phyloP scores from a whole-genome alignment of 2,113 vertebrate genomes.

The Ranitomeya variabilis region DNA sequence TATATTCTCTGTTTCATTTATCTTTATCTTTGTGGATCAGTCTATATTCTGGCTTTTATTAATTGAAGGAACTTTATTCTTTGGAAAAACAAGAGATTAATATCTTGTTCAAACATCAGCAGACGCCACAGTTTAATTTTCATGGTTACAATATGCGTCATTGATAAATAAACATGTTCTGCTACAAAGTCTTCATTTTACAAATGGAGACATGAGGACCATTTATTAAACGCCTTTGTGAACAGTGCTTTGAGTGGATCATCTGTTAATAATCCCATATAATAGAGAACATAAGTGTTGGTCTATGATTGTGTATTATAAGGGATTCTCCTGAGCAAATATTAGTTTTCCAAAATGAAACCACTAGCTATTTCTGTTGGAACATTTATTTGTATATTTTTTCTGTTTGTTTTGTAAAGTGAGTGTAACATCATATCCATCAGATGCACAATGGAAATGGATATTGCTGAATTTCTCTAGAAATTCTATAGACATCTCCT shows the following conservation, averaged over 20 bases:
- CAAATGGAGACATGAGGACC: background rate
- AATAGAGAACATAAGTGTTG: background rate
- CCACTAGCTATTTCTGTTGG: background rate
- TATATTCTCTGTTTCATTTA: background rate
- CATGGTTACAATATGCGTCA: background rate
- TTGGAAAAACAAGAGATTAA: conserved; percentile 9
- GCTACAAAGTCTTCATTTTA: background rate
- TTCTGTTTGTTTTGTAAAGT: background rate
- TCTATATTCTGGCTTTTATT: background rate
- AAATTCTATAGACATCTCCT: background rate
- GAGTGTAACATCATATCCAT: conserved; percentile 10
- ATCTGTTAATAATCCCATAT: background rate
- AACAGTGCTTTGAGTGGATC: background rate
- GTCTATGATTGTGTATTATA: background rate
- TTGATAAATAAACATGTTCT: conserved; percentile 16
- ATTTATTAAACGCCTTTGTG: background rate
- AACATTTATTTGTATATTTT: background rate
- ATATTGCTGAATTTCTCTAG: background rate
- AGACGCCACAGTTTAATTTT: background rate
- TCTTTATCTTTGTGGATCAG: background rate
- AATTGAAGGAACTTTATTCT: background rate
- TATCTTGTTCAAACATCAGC: conserved; percentile 21
- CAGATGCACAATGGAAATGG: conserved; percentile 1
- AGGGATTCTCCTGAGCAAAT: conserved; percentile 5
- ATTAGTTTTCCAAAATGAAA: background rate